Evolutionary conservation across 1,140 invertebrate species (phyloP).

Genomic region (Macrocentrus cingulum): DNA sequence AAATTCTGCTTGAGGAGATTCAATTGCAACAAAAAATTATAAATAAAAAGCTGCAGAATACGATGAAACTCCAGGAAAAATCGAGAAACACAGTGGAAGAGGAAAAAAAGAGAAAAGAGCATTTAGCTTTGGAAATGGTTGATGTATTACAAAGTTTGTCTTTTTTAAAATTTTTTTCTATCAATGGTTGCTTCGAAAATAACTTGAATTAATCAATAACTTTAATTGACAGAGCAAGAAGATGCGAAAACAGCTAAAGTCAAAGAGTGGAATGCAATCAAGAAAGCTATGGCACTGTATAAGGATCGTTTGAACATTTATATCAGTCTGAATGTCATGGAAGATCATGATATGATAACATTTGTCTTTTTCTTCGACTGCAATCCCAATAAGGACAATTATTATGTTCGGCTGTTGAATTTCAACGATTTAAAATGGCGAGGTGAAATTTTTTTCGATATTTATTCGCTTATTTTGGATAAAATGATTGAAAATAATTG

Average conservation of each 20-base stretch:
- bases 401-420: slow-evolving; percentile 37
- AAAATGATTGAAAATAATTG: too few relatives aligned
- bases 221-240: slow-evolving; percentile 33
- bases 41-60: slow-evolving; percentile 39
- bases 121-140: slow-evolving; percentile 36
- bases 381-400: slow-evolving; percentile 37
- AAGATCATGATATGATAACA: slow-evolving; percentile 32
- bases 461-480: slow-evolving; percentile 13
- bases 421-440: slow-evolving; percentile 34
- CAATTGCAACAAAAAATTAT: slow-evolving; percentile 35
- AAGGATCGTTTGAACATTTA: slow-evolving; percentile 45
- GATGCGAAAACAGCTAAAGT: slow-evolving; percentile 30
- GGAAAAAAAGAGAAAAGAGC: slow-evolving; percentile 32
- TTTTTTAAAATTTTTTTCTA: neutral
- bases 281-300: slow-evolving; percentile 39
- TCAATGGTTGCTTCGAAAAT: neutral
- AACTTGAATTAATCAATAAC: neutral
- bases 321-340: slow-evolving; percentile 30
- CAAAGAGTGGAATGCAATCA: slow-evolving; percentile 40
- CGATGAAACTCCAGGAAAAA: slow-evolving; percentile 26
- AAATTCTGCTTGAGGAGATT: slow-evolving; percentile 28
- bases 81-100: slow-evolving; percentile 25
- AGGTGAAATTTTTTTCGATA: slow-evolving; percentile 33
- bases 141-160: slow-evolving; percentile 40
- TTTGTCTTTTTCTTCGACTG: slow-evolving; percentile 42